phyloP scores from a whole-genome alignment of 1,140 invertebrate species.

The Babylonia areolata region DNA sequence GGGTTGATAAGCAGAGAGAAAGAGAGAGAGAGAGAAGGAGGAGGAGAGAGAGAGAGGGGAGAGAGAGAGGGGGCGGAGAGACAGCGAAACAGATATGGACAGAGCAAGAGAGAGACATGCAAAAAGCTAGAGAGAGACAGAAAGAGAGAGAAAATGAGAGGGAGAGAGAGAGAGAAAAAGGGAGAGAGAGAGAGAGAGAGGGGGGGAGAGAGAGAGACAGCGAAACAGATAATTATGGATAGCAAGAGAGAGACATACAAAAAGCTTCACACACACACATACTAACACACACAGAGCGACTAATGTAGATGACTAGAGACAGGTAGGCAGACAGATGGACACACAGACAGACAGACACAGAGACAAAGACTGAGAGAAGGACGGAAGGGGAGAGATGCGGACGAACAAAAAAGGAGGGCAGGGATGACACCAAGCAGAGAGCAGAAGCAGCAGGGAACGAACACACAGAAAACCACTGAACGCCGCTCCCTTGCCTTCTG shows the following conservation, averaged over 20 bases:
- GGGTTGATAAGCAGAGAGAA: not conserved
- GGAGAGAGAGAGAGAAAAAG: slow-evolving; percentile 11
- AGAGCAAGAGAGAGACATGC: not conserved
- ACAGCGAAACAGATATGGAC: not conserved
- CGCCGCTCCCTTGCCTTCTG: too few species aligned
- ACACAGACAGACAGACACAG: too few species aligned
- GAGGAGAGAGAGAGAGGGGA: not conserved
- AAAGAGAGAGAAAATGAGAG: not conserved
- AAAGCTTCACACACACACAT: not conserved
- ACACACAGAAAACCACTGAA: too few species aligned
- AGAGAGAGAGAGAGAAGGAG: slow-evolving; percentile 15
- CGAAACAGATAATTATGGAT: too few species aligned
- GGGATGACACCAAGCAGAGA: too few species aligned
- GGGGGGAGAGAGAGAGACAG: not conserved
- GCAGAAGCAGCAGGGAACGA: too few species aligned
- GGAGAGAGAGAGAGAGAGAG: slow-evolving; percentile 1
- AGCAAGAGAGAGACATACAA: too few species aligned
- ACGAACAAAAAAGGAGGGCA: too few species aligned
- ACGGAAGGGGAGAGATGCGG: too few species aligned
- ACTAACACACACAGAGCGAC: not conserved
- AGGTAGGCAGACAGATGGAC: not conserved
- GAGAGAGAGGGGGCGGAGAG: not conserved
- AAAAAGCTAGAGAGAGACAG: not conserved
- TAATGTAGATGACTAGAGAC: too few species aligned
- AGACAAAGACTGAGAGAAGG: not conserved